Conservation (phyloP, 2,888 invertebrate species). For the Deilephila elpenor region DNA sequence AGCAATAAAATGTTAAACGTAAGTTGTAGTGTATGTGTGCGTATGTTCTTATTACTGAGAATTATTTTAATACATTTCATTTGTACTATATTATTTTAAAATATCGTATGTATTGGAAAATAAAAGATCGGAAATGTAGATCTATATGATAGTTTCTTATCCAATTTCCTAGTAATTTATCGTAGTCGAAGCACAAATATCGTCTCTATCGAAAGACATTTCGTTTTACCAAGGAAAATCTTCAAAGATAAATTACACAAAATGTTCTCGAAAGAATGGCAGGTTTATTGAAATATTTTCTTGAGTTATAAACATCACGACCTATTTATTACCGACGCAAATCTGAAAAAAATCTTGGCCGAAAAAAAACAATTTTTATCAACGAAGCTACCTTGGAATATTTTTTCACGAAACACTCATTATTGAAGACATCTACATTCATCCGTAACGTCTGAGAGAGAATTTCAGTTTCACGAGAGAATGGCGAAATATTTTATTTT, state of each 20-base stretch:
- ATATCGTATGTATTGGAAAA: no score
- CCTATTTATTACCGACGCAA: conserved; percentile 29
- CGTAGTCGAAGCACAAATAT: background rate
- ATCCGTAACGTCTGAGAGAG: conserved; percentile 41
- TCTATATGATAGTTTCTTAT: background rate
- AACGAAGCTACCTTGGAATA: conserved; percentile 33
- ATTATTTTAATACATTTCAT: background rate
- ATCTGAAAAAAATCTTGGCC: conserved; percentile 18
- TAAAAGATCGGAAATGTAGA: no score
- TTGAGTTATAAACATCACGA: conserved; percentile 29
- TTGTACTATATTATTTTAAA: no score
- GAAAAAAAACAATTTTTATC: conserved; percentile 27
- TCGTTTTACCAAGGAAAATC: conserved; percentile 6
- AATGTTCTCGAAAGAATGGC: conserved; percentile 38
- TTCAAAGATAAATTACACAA: conserved; percentile 37
- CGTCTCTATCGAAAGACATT: background rate
- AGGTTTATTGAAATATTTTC: conserved; percentile 23
- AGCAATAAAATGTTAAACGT: no score
- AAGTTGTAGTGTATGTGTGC: no score
- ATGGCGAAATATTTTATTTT: conserved; percentile 67
- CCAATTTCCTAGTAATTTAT: background rate
- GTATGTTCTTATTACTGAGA: background rate
- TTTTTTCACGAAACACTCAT: conserved; percentile 40
- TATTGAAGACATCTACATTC: conserved; percentile 41
- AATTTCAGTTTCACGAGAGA: conserved; percentile 48